These are phyloP conservation scores for Idris sp. DNA, from an alignment of 1,140 invertebrate genomes.

Conservation along the genomic window DNA sequence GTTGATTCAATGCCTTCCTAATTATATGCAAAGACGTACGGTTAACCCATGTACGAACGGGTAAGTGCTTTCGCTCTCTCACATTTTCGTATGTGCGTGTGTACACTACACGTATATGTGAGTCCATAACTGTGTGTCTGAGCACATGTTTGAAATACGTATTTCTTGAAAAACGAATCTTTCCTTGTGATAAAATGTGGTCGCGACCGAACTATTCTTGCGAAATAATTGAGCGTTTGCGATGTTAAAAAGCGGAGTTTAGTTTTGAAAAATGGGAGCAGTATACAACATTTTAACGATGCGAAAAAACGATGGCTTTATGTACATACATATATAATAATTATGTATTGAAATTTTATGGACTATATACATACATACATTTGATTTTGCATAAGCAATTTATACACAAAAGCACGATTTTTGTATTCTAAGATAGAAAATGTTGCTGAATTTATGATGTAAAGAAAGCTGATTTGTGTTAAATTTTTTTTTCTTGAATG, in stretches of 20 bases:
- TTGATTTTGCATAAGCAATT: no score
- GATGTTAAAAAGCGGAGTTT: neutral
- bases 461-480: no score
- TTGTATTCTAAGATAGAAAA: no score
- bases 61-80: conserved; percentile 47
- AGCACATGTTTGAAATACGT: conserved; percentile 18
- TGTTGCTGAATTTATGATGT: no score
- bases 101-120: neutral
- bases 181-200: conserved; percentile 18
- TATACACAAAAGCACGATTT: no score
- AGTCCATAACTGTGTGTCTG: conserved; percentile 1
- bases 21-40: conserved; percentile 63
- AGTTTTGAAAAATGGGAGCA: neutral
- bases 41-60: conserved; percentile 51
- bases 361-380: no score
- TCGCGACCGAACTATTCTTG: conserved; percentile 23
- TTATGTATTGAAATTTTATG: no score
- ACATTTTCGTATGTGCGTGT: conserved; percentile 7
- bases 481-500: no score
- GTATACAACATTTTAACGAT: no score
- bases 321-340: no score
- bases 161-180: conserved; percentile 44
- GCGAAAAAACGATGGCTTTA: no score
- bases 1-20: conserved; percentile 59
- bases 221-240: conserved; percentile 40